Conservation (phyloP, 64 coral and sea anemone species). For the Stichodactyla helianthus region DNA sequence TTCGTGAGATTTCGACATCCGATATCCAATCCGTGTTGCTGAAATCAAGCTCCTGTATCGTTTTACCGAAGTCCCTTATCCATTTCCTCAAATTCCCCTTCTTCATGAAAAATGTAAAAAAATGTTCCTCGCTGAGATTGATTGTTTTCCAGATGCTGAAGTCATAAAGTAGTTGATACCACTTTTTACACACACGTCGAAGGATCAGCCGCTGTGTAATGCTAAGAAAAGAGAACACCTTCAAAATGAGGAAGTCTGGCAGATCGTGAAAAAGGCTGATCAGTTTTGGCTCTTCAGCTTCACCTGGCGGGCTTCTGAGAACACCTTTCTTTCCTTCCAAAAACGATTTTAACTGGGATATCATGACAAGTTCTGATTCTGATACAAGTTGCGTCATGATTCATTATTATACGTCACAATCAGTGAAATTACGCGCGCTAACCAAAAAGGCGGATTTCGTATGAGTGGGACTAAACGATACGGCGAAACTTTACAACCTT, state of each 20-base stretch:
- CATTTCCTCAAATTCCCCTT: not conserved
- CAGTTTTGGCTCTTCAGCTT: not conserved
- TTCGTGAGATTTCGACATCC: not conserved
- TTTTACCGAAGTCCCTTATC: not conserved
- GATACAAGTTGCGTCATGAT: not conserved
- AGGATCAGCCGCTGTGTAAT: not conserved
- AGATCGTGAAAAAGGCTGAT: not conserved
- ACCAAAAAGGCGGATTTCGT: not conserved
- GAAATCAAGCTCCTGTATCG: not conserved
- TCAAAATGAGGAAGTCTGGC: not conserved
- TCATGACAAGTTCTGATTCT: not conserved
- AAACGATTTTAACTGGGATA: not conserved
- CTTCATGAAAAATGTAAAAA: not conserved
- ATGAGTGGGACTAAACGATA: too few species aligned
- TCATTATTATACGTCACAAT: not conserved
- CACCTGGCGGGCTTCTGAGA: not conserved
- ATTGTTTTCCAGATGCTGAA: constrained; percentile 17
- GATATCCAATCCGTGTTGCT: not conserved
- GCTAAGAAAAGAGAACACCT: not conserved
- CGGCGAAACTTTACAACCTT: too few species aligned
- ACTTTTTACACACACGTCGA: not conserved
- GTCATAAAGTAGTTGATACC: constrained; percentile 14
- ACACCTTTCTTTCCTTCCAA: constrained; percentile 1
- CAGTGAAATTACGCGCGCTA: not conserved
- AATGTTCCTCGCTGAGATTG: not conserved